phyloP scores from a whole-genome alignment of 2,888 invertebrate genomes.

The Tetrapedia diversipes region DNA sequence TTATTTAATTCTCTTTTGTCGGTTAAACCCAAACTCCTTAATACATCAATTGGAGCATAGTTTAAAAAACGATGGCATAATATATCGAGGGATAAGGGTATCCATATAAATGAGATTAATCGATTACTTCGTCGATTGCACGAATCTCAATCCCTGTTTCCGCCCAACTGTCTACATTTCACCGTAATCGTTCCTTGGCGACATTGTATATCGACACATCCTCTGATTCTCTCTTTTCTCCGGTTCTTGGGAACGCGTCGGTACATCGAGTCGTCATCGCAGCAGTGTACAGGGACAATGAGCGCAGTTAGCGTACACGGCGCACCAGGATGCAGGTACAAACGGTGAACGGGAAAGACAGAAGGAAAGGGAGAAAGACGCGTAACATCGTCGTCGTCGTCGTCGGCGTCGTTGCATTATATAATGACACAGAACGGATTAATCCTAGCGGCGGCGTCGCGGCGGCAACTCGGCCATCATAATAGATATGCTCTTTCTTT shows the following conservation, averaged over 20 bases:
- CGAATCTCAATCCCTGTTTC: no score
- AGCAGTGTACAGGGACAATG: slow-evolving; percentile 45
- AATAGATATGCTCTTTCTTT: slow-evolving; percentile 73
- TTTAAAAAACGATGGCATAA: no score
- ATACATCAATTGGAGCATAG: no score
- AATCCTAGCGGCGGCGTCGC: slow-evolving; percentile 66
- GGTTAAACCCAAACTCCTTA: no score
- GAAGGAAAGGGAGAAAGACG: slow-evolving; percentile 7
- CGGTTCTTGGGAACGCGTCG: not conserved
- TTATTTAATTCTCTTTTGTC: no score
- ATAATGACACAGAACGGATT: slow-evolving; percentile 73
- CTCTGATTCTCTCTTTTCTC: not conserved
- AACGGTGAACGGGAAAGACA: not conserved
- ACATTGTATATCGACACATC: slow-evolving; percentile 15
- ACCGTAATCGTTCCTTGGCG: not conserved
- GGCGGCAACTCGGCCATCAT: slow-evolving; percentile 69
- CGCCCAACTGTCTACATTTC: no score
- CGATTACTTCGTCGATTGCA: no score
- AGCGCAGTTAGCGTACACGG: slow-evolving; percentile 57
- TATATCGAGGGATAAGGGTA: no score
- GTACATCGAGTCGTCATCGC: slow-evolving; percentile 37
- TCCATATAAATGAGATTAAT: no score
- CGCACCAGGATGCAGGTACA: slow-evolving; percentile 30
- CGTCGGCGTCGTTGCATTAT: slow-evolving; percentile 61
- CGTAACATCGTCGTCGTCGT: slow-evolving; percentile 29